These are phyloP conservation scores for Chiloscyllium punctatum DNA, from an alignment of 2,797 vertebrate species.

Conservation along the genomic window DNA sequence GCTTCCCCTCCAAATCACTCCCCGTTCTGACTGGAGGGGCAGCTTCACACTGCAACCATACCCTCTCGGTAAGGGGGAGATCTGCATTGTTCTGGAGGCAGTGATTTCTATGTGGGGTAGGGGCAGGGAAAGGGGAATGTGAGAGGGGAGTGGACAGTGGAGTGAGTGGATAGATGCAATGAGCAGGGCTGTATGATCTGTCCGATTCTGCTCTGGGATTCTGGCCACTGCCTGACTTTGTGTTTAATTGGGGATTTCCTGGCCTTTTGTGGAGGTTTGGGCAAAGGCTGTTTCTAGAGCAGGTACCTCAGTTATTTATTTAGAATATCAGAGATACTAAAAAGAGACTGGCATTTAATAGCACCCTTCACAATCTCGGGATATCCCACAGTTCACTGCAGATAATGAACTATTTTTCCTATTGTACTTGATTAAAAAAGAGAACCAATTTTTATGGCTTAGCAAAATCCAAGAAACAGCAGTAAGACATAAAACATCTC, in stretches of 20 bases:
- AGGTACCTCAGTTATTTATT: background rate
- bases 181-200: background rate
- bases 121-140: too few species aligned
- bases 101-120: too few species aligned
- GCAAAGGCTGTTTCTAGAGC: background rate
- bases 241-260: background rate
- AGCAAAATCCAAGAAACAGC: background rate
- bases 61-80: too few species aligned
- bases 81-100: too few species aligned
- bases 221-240: background rate
- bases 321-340: background rate
- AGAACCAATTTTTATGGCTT: background rate
- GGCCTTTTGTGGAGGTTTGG: background rate
- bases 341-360: background rate
- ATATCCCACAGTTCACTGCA: background rate
- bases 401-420: background rate
- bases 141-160: too few species aligned
- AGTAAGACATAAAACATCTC: background rate
- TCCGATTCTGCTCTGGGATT: background rate
- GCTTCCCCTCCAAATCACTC: background rate
- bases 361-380: background rate
- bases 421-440: background rate
- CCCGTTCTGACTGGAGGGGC: background rate
- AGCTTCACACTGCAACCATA: too few species aligned
- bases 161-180: background rate